phyloP scores from a whole-genome alignment of 37 sponge, comb jelly and placozoan species.

The Halichondria panicea region DNA sequence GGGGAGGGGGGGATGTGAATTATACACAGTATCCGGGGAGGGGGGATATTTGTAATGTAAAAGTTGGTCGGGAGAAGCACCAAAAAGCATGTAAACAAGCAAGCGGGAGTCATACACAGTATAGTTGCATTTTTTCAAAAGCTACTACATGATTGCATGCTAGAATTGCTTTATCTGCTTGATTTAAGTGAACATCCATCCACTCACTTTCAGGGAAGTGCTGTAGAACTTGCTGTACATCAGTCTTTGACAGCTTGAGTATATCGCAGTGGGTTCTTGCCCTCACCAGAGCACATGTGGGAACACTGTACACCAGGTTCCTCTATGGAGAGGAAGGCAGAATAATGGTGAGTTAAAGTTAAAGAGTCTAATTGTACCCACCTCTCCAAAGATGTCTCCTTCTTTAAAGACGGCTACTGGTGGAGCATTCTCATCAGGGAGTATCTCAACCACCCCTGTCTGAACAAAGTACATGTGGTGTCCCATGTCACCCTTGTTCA shows the following conservation, averaged over 20 bases:
- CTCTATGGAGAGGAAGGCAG: conserved; percentile 2
- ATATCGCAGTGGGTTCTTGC: conserved; percentile 75
- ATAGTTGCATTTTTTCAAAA: too few relatives aligned
- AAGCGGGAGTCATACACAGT: neutral
- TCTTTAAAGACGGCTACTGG: conserved; percentile 32
- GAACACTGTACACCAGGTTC: conserved; percentile 37
- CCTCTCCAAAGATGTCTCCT: conserved; percentile 71
- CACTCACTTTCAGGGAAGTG: conserved; percentile 36
- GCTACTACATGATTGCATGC: neutral
- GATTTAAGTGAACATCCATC: too few relatives aligned
- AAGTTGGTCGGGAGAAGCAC: neutral
- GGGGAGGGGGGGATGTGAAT: neutral
- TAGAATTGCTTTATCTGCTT: neutral
- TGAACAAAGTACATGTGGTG: conserved; percentile 66
- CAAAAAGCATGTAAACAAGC: too few relatives aligned
- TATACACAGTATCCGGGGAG: neutral
- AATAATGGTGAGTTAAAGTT: neutral
- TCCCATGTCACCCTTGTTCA: conserved; percentile 62
- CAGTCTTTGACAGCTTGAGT: conserved; percentile 35
- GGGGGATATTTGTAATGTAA: neutral
- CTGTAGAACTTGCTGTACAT: conserved; percentile 25
- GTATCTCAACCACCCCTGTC: conserved; percentile 55
- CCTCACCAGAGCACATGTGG: conserved; percentile 27
- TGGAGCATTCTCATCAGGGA: conserved; percentile 1
- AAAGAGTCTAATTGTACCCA: neutral